Conservation (phyloP, 2,797 vertebrate genomes). For the Orientallactaga sibirica region DNA sequence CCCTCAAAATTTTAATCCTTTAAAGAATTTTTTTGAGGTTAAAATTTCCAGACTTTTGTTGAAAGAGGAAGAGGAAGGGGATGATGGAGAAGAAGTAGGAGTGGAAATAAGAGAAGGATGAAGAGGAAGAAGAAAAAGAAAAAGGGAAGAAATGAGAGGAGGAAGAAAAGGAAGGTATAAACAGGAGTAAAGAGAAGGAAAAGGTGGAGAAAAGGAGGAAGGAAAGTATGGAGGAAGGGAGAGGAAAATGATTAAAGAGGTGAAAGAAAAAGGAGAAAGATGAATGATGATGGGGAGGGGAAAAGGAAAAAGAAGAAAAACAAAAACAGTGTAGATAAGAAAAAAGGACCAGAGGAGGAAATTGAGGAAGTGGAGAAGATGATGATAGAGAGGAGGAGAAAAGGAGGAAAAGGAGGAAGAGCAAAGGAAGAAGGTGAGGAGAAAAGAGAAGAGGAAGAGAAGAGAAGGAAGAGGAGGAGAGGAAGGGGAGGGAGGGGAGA, state of each 20-base stretch:
- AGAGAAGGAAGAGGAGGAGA: neutral
- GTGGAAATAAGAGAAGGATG: neutral
- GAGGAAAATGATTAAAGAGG: neutral
- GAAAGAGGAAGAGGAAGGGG: neutral
- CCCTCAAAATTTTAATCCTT: neutral
- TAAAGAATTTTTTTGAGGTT: neutral
- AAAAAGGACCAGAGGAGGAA: neutral
- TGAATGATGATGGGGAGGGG: neutral
- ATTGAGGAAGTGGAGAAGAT: neutral
- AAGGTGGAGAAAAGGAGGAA: no score
- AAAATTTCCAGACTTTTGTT: neutral
- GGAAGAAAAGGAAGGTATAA: no score
- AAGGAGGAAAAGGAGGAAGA: neutral
- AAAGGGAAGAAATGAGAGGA: no score
- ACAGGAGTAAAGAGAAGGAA: no score
- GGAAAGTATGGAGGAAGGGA: neutral
- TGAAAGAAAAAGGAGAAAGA: accelerated
- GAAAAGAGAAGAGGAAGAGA: neutral
- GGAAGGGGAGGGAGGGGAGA: neutral
- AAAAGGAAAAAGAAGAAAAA: neutral
- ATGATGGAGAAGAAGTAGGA: neutral
- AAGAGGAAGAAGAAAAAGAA: no score
- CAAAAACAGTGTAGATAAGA: no score
- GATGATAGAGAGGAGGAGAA: no score
- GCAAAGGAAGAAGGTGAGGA: neutral